Base-by-base conservation (phyloP, 2,888 invertebrate species). In the Geotrupes spiniger region DNA sequence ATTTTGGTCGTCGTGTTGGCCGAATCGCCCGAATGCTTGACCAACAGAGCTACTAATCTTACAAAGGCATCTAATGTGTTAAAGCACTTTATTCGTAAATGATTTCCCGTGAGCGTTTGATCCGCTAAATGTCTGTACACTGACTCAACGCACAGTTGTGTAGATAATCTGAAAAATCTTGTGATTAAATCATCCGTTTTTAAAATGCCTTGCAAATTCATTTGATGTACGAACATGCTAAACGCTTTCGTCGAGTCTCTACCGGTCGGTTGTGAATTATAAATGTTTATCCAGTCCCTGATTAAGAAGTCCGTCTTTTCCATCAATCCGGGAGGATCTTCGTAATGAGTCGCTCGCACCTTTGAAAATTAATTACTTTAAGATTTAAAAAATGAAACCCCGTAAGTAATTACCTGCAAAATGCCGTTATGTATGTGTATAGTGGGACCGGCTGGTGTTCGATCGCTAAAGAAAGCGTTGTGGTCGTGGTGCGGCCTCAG, bases 181-280 rank as follows among this genome's bases (percentile, higher is more conserved):
- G 96, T 94, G 53, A 99, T 96, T 65, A 96, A 80, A 67, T 99
- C 98, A 68, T 99, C 99, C 0, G 96, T 95, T 73, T 97, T 97
- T 42, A 97, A 77, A 51, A 99, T 94, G 2, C 99, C 94, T 62
- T 92, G 90, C 63, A 91, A 82, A 71, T 96, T 96, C 95, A 99
- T 94, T 73, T 95, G 90, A 65, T 92, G 92, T 2, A 98, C 94
- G 73, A 97, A 97, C 58, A 91, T 76, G 54, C 90, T 87, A 73
- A 98, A 96, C 29, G 95, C 92, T 72, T 95, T 95, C 0, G 87
- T 85, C 0, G 91, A 83, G 66, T 92, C 92, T 31, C 91, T 84
- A 41, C 88, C 87, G 2, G 86, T 83, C 10, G 84, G 80, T 2
- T 89, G 87, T 11, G 85, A 85, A 65, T 94, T 87, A 62, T 92